Base-by-base conservation (phyloP, 1,140 invertebrate species). In the Dendroctonus ponderosae region DNA sequence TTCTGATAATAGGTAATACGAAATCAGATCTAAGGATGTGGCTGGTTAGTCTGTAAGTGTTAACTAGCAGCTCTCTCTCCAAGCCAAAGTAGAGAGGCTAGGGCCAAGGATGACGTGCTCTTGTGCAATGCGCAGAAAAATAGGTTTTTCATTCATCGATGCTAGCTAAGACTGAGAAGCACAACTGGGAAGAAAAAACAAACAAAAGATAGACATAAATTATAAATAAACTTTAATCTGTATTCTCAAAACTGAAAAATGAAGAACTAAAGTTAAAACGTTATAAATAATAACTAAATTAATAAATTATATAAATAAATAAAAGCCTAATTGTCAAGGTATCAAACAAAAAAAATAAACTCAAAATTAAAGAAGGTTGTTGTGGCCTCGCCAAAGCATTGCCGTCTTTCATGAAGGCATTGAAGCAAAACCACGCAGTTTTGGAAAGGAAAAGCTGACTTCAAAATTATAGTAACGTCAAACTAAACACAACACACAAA, bases 311-410 rank as follows among this genome's bases (percentile, higher is more conserved):
- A 67, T 42, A 61, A 71, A 71, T 63, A 62, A 71, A 68, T 44
- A 66, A 63, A 62, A 48, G 54, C 54, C n/a, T 39, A 46, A 57
- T 70, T 66, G 48, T 14, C 37, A 38, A 14, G 56, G 52, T 38
- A 12, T 15, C 39, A 51, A 41, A 48, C 15, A 26, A 12, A 60
- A 66, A 65, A 68, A 70, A 50, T 62, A 58, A 68, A 62, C 61
- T 62, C 42, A 49, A 69, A 65, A 72, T 59, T 41, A 15, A 71
- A 64, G 63, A 70, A 9, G 67, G 66, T 72, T 71, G 74, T 75
- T 74, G 74, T 75, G 75, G 75, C 70, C 74, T 76, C 72, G 72
- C 71, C 69, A 72, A 74, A 75, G 72, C 73, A 68, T 66, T 72
- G 68, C 72, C 70, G 59, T 72, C 71, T 67, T 60, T 40, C 51